These are phyloP conservation scores for Psittacara wagleri DNA, from an alignment of 2,113 vertebrate genomes.

Conservation along the genomic window DNA sequence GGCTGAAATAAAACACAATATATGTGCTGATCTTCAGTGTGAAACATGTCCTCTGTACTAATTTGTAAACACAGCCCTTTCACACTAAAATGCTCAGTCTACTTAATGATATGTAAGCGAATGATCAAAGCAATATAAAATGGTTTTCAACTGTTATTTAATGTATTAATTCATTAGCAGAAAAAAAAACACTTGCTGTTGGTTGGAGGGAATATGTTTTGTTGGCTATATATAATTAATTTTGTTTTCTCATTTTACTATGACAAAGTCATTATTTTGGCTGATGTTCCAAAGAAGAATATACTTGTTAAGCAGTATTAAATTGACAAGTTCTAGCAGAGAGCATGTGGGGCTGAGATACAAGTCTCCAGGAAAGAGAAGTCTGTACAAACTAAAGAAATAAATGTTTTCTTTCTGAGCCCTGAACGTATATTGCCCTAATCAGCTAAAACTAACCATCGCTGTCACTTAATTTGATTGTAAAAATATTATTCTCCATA, in stretches of 20 bases:
- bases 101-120: constrained; percentile 75
- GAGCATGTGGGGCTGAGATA: not conserved
- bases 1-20: constrained; percentile 79
- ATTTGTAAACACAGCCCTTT: constrained; percentile 81
- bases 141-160: constrained; percentile 71
- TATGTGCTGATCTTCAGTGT: constrained; percentile 75
- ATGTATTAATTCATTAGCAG: constrained; percentile 74
- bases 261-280: constrained; percentile 38
- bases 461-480: constrained; percentile 66
- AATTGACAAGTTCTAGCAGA: constrained; percentile 48
- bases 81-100: constrained; percentile 75
- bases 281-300: constrained; percentile 48
- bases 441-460: constrained; percentile 68
- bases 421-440: constrained; percentile 56
- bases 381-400: constrained; percentile 29
- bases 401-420: constrained; percentile 55
- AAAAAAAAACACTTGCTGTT: constrained; percentile 39
- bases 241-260: constrained; percentile 60
- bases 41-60: constrained; percentile 73
- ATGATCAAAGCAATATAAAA: constrained; percentile 75
- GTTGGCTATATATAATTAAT: constrained; percentile 51
- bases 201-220: constrained; percentile 32
- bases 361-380: constrained; percentile 40
- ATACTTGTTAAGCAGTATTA: constrained; percentile 66
- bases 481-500: constrained; percentile 71